Evolutionary conservation across 92 coral and sea anemone species (phyloP).

Genomic region (Siderastrea siderea): DNA sequence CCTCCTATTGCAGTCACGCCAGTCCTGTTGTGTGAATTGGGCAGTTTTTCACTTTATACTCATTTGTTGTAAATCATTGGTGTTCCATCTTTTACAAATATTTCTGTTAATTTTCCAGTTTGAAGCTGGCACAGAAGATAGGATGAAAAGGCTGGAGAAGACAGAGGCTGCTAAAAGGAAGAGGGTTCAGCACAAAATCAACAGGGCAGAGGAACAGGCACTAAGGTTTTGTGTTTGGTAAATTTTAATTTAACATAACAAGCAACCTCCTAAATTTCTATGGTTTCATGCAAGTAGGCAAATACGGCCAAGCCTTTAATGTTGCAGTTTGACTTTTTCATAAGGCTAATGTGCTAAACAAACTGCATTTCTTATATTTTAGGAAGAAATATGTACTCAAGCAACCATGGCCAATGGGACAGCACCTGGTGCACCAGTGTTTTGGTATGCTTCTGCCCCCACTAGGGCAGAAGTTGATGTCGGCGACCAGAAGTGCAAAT

Average conservation of each 20-base stretch:
- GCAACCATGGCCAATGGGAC: conserved; percentile 24
- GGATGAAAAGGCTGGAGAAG: conserved; percentile 37
- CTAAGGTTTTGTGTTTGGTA: background rate
- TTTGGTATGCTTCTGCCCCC: background rate
- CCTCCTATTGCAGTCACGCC: conserved; percentile 43
- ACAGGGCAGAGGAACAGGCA: conserved; percentile 20
- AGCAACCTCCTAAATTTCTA: too few species aligned
- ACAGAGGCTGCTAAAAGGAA: conserved; percentile 17
- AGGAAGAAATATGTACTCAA: conserved; percentile 20
- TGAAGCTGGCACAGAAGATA: conserved; percentile 9
- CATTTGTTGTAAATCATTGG: background rate
- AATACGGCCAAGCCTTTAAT: background rate
- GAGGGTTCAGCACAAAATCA: conserved; percentile 24
- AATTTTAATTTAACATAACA: background rate
- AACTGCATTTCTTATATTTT: background rate
- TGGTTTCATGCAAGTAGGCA: background rate
- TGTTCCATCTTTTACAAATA: background rate
- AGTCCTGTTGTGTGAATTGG: conserved; percentile 47
- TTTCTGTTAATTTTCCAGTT: conserved; percentile 16
- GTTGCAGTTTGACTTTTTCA: background rate
- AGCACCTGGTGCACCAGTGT: conserved; percentile 23
- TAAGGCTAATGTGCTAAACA: background rate
- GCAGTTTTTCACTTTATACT: conserved; percentile 23
- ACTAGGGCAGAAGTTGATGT: conserved; percentile 11
- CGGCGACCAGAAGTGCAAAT: conserved; percentile 1